Evolutionary conservation across 2,113 vertebrate genomes (phyloP).

Genomic region (Stigmatopora nigra): DNA sequence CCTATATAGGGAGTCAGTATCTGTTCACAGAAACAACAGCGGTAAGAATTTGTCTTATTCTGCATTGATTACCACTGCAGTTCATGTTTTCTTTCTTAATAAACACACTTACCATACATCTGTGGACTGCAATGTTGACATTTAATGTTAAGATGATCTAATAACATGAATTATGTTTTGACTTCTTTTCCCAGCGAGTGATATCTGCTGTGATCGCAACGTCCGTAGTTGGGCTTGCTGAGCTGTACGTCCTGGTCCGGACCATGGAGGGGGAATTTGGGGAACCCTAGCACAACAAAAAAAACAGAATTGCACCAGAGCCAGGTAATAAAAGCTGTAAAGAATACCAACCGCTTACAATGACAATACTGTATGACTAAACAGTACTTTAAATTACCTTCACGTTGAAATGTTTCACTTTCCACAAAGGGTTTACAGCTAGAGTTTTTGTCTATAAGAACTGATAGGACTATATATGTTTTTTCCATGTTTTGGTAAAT

Average conservation of each 20-base stretch:
- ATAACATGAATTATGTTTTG: neutral
- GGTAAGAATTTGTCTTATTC: slow-evolving; percentile 63
- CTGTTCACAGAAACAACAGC: slow-evolving; percentile 80
- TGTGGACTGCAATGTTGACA: neutral
- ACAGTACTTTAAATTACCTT: neutral
- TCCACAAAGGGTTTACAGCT: neutral
- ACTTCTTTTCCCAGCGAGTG: slow-evolving; percentile 67
- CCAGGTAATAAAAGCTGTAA: neutral
- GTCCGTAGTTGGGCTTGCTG: slow-evolving; percentile 90
- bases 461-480: too few species aligned
- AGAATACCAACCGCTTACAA: neutral
- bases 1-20: slow-evolving; percentile 92
- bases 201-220: slow-evolving; percentile 84
- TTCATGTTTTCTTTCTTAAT: neutral
- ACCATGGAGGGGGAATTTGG: slow-evolving; percentile 90
- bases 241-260: slow-evolving; percentile 90
- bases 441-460: neutral
- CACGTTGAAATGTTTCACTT: neutral
- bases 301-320: neutral
- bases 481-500: too few species aligned
- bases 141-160: neutral
- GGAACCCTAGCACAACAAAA: slow-evolving; percentile 66
- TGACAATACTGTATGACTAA: neutral
- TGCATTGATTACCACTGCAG: neutral
- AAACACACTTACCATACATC: neutral